Base-by-base conservation (phyloP, 2,113 vertebrate species). In the Gymnogyps californianus region DNA sequence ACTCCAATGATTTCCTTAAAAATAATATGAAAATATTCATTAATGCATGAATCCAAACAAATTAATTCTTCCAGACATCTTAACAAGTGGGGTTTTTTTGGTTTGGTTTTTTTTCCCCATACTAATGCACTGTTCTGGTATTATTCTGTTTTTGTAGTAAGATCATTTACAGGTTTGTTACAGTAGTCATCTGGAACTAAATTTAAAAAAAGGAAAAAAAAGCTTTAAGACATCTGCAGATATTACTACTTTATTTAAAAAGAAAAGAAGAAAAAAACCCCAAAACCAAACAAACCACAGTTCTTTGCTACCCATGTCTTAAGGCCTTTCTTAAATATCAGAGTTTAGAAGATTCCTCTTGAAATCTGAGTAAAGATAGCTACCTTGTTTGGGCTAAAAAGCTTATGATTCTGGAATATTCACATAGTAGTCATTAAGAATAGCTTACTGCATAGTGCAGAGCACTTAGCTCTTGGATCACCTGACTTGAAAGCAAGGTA, bases 331-430 rank as follows among this genome's bases (percentile, higher is more conserved):
- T 90, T 58, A 81, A 84, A 77, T 34, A 69, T 10, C 17, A 40
- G 26, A 34, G 10, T 75, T 59, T 31, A 75, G 62, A 75, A 19
- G 61, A 67, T 79, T 82, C 16, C 20, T 58, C 57, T 71, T 75
- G 28, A 82, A 88, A 90, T 85, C 42, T 51, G 38, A 71, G n/a
- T 71, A 46, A 87, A 62, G 57, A 42, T 71, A 51, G 38, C 21
- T 88, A 67, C 57, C 32, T 82, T 76, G 16, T 90, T 79, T 52
- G 40, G 44, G 28, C 44, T 70, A 87, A 87, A 91, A 93, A 49
- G 4, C 31, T 58, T 40, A 29, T 21, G 16, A 49, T 47, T 65
- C 58, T 83, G 64, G 46, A 62, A 32, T 47, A 47, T 52, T 34
- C 36, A 40, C 11, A 5, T 9, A n/a, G 31, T 54, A 44, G 32